Evolutionary conservation across 2,888 invertebrate species (phyloP), one percentile per base, ranked within the genome.

Genomic region (Dermolepida albohirtum): DNA sequence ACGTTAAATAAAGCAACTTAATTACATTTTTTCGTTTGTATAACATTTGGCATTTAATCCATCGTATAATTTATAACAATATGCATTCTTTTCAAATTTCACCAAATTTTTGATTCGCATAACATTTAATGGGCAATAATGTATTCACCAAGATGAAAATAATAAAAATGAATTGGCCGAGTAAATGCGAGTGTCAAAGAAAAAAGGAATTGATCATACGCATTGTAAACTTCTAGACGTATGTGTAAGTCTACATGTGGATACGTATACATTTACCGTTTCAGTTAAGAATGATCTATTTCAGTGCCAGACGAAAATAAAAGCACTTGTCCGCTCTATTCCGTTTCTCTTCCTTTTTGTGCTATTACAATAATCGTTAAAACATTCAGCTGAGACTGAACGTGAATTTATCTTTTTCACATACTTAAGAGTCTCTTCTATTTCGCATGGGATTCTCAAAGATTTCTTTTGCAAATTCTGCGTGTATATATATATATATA

Each of bases 241-340:
- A 34, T 34, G 29, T 12, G n/a, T 52, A 29, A 12, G 51, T 34
- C 29, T 52, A 29, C 51, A 52, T 52, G 27, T 52, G 22, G 8
- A n/a, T 49, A 34, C 22, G 29, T 52, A 52, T 40, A 17, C 41
- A 22, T 50, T 64, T 64, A 29, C 50, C 34, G 64, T 40, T 50
- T 29, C 51, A 39, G 64, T 50, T 64, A 64, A 64, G 51, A 40
- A 63, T 63, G 51, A 39, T 64, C 64, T 64, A 64, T 64, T 64
- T 64, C 64, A 64, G 64, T 64, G 40, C 50, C 50, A 40, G 64
- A 64, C 64, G 22, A 64, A 64, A 51, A 64, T 64, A 64, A 64
- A 14, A 43, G 10, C 51, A 51, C 64, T 64, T 51, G 29, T 27
- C 51, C 34, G 41, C 49, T 40, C 41, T 64, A 51, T 64, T 64